phyloP scores from a whole-genome alignment of 1,140 invertebrate genomes.

The Aphelinus certus region DNA sequence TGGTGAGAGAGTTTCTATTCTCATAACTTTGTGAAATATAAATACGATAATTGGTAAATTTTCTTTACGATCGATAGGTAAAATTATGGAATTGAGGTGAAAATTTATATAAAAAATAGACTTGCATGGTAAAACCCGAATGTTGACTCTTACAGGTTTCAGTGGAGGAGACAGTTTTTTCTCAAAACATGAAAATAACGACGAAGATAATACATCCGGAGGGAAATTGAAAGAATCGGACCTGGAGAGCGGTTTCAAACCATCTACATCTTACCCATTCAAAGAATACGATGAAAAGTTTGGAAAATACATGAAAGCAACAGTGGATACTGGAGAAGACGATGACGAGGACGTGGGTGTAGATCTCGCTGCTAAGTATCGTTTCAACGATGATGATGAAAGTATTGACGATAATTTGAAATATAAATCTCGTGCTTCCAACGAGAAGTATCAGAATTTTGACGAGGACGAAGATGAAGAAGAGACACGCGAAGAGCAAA shows the following conservation, averaged over 20 bases:
- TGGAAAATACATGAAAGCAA: conserved; percentile 24
- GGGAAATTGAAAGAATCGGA: conserved; percentile 41
- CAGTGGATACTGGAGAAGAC: conserved; percentile 31
- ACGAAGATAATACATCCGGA: conserved; percentile 41
- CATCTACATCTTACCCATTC: conserved; percentile 48
- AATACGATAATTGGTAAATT: neutral
- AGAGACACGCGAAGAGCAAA: conserved; percentile 45
- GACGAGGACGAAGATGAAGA: conserved; percentile 50
- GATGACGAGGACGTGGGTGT: conserved; percentile 38
- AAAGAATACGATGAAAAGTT: conserved; percentile 57
- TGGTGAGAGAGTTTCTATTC: no score
- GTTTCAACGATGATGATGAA: conserved; percentile 37
- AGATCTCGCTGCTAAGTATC: conserved; percentile 32
- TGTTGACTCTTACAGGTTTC: neutral
- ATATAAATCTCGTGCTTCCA: no score
- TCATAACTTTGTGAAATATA: no score
- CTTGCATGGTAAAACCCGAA: no score
- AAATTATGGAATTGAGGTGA: neutral
- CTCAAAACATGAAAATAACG: conserved; percentile 31
- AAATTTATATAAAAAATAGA: no score
- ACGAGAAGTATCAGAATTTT: conserved; percentile 23
- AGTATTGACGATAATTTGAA: conserved; percentile 30
- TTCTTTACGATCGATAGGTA: neutral
- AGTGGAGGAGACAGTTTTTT: conserved; percentile 16
- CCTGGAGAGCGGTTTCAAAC: conserved; percentile 46